A percentile compares a stretch with the other conserved stretches of the same genome.
Evolutionary conservation across 2,888 invertebrate genomes (phyloP).

Genomic region (Eutolmus rufibarbis): DNA sequence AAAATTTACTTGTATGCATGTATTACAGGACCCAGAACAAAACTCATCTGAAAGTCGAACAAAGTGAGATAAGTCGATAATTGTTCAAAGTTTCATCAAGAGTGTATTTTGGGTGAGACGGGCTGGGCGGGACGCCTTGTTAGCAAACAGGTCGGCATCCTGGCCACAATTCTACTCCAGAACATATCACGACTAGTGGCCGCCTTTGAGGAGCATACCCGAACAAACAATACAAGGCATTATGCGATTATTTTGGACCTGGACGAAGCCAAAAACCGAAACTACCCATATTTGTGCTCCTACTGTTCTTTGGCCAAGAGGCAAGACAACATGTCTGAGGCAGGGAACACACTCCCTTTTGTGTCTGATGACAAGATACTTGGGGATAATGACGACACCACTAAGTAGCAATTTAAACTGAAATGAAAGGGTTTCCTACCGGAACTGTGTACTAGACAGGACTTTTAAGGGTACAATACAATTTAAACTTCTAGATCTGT

Average conservation of each 20-base stretch:
- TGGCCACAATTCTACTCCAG: neutral
- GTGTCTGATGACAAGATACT: neutral
- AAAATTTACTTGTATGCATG: neutral
- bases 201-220: neutral
- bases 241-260: constrained; percentile 5
- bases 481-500: neutral
- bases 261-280: constrained; percentile 5
- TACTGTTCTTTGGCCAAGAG: neutral
- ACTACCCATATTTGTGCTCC: neutral
- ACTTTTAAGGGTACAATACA: neutral
- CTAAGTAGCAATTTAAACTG: constrained; percentile 10
- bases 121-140: neutral
- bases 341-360: neutral
- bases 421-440: neutral
- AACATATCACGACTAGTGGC: neutral
- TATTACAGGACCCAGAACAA: neutral
- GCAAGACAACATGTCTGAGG: neutral
- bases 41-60: neutral
- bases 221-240: constrained; percentile 5
- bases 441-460: neutral
- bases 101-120: neutral
- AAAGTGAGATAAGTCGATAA: constrained; percentile 18
- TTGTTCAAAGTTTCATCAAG: constrained; percentile 26
- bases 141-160: neutral
- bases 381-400: neutral